These are phyloP conservation scores for Cerastis leucographa DNA, from an alignment of 2,888 invertebrate species.

Conservation along the genomic window DNA sequence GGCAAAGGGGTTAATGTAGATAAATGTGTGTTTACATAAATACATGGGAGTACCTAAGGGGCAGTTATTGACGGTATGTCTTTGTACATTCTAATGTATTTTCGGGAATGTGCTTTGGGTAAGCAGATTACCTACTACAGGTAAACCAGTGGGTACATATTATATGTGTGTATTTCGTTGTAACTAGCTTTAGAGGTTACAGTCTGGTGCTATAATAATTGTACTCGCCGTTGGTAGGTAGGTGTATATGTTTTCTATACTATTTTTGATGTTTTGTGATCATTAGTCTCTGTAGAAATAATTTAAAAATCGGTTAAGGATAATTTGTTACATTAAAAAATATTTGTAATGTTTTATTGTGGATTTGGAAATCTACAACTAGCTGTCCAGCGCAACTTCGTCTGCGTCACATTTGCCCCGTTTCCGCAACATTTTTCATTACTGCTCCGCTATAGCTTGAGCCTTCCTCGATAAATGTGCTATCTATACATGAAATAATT, in stretches of 20 bases:
- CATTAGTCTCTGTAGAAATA: neutral
- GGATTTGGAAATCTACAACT: neutral
- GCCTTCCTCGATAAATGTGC: no score
- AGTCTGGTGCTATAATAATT: neutral
- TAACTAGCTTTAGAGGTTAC: slow-evolving; percentile 10
- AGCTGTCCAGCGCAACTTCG: no score
- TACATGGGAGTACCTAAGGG: slow-evolving; percentile 15
- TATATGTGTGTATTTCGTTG: neutral
- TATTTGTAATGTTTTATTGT: neutral
- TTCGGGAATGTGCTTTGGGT: slow-evolving; percentile 48
- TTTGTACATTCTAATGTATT: slow-evolving; percentile 51
- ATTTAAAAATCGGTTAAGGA: neutral
- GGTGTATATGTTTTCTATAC: neutral
- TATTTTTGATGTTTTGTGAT: neutral
- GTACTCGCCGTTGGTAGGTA: neutral
- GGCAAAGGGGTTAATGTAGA: neutral
- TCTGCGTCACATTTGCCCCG: no score
- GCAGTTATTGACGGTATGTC: slow-evolving; percentile 57
- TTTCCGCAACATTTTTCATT: no score
- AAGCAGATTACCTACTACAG: slow-evolving; percentile 40
- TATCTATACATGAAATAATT: no score
- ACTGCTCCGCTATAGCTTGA: no score
- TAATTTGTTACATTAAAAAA: neutral
- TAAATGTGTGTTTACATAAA: slow-evolving; percentile 4
- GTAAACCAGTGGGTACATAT: slow-evolving; percentile 10